Percentiles rank a stretch among this genome's conserved stretches.
These are phyloP conservation scores for Salminus brasiliensis DNA, from an alignment of 2,113 vertebrate species.

Conservation along the genomic window DNA sequence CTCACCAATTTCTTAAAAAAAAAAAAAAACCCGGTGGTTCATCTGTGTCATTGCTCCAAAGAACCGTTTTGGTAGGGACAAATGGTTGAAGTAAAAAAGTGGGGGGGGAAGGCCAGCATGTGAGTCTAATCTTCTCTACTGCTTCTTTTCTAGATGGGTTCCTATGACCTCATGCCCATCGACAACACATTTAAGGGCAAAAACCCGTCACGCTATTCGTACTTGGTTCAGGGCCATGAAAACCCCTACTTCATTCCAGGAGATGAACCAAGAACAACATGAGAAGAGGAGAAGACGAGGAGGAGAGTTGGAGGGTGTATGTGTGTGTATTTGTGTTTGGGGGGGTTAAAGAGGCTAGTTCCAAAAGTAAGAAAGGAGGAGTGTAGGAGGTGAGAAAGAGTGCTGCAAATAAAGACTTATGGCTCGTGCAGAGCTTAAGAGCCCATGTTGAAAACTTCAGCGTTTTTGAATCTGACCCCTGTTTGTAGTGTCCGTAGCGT, in stretches of 20 bases:
- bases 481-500: too few relatives aligned
- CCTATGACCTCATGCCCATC: slow-evolving; percentile 64
- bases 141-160: slow-evolving; percentile 67
- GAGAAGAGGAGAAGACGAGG: slow-evolving; percentile 11
- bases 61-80: too few relatives aligned
- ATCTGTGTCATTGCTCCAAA: too few relatives aligned
- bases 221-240: slow-evolving; percentile 78
- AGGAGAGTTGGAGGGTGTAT: neutral
- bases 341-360: neutral
- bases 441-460: too few relatives aligned
- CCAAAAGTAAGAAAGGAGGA: neutral
- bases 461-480: too few relatives aligned
- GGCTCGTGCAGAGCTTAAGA: too few relatives aligned
- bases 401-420: neutral
- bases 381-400: neutral
- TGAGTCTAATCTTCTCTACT: neutral
- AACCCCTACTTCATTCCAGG: slow-evolving; percentile 77
- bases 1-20: too few relatives aligned
- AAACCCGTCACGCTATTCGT: slow-evolving; percentile 72
- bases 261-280: slow-evolving; percentile 60
- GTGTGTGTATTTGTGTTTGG: too few relatives aligned
- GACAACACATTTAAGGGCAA: slow-evolving; percentile 74
- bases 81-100: too few relatives aligned
- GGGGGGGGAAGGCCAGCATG: too few relatives aligned
- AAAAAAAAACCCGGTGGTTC: too few relatives aligned